phyloP scores from a whole-genome alignment of 2,888 invertebrate species.

The Holacanthella duospinosa region DNA sequence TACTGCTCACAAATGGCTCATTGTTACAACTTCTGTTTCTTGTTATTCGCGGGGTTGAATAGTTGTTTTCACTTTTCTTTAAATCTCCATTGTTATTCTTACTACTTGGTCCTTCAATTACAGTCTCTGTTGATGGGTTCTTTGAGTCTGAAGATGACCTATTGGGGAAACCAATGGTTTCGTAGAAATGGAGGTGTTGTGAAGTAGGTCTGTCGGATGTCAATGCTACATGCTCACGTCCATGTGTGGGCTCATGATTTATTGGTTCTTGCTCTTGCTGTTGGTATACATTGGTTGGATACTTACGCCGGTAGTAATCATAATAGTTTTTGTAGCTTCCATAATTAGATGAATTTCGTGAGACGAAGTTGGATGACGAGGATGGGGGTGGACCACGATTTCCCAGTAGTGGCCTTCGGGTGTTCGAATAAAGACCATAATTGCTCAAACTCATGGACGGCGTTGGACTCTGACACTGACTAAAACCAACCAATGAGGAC shows the following conservation, averaged over 20 bases:
- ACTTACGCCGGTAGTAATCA: slow-evolving; percentile 27
- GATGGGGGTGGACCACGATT: slow-evolving; percentile 3
- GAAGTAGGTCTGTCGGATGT: background rate
- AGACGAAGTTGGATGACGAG: slow-evolving; percentile 9
- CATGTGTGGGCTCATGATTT: background rate
- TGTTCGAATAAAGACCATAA: slow-evolving; percentile 10
- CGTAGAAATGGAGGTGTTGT: background rate
- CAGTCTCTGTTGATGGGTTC: background rate
- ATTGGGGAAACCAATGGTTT: slow-evolving; percentile 9
- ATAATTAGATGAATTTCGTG: slow-evolving; percentile 11
- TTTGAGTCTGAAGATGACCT: background rate
- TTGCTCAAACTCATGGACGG: slow-evolving; percentile 19
- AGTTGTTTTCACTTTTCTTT: slow-evolving; percentile 6
- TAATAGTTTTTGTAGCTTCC: slow-evolving; percentile 25
- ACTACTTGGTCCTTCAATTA: background rate
- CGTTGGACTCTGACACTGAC: slow-evolving; percentile 23
- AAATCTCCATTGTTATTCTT: background rate
- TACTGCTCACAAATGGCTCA: slow-evolving; percentile 11
- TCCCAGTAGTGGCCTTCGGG: background rate
- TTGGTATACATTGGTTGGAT: slow-evolving; percentile 15
- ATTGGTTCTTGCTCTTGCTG: background rate
- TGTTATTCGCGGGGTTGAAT: too few species aligned
- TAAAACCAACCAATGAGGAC: background rate
- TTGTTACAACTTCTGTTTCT: background rate
- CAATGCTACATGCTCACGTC: background rate